Conservation (phyloP, 2,888 invertebrate genomes). For the Agelastica alni region DNA sequence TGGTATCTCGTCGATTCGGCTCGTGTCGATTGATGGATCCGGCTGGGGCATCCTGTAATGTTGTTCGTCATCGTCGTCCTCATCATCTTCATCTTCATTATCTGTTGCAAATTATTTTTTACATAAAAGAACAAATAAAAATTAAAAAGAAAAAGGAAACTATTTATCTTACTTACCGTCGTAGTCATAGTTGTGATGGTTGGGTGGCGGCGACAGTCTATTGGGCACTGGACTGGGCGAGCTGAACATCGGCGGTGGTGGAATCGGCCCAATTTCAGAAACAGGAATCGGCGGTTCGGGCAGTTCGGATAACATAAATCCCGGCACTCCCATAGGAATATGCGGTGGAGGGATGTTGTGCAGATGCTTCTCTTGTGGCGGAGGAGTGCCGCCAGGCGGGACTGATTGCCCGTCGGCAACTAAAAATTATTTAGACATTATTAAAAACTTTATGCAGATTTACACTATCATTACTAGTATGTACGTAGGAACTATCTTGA, state of each 20-base stretch:
- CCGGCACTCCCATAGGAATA: slow-evolving; percentile 28
- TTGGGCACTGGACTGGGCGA: slow-evolving; percentile 78
- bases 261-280: slow-evolving; percentile 84
- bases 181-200: slow-evolving; percentile 63
- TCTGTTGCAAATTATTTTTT: slow-evolving; percentile 12
- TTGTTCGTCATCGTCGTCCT: slow-evolving; percentile 55
- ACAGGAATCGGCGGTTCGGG: slow-evolving; percentile 91
- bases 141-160: background rate
- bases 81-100: slow-evolving; percentile 43
- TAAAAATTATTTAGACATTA: slow-evolving; percentile 50
- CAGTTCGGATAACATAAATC: slow-evolving; percentile 79
- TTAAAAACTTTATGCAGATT: too few relatives aligned
- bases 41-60: slow-evolving; percentile 68
- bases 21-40: slow-evolving; percentile 76
- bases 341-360: slow-evolving; percentile 45
- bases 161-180: slow-evolving; percentile 61
- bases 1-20: slow-evolving; percentile 87
- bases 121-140: background rate
- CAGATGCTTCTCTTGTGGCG: slow-evolving; percentile 52
- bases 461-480: too few relatives aligned
- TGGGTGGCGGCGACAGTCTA: slow-evolving; percentile 43
- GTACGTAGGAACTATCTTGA: too few relatives aligned
- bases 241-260: slow-evolving; percentile 93
- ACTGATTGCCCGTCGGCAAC: slow-evolving; percentile 63
- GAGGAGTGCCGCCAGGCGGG: slow-evolving; percentile 55